Percentiles rank a stretch among this genome's conserved stretches.
Conservation (phyloP, 2,797 vertebrate genomes). For the Notolepis coatsorum region DNA sequence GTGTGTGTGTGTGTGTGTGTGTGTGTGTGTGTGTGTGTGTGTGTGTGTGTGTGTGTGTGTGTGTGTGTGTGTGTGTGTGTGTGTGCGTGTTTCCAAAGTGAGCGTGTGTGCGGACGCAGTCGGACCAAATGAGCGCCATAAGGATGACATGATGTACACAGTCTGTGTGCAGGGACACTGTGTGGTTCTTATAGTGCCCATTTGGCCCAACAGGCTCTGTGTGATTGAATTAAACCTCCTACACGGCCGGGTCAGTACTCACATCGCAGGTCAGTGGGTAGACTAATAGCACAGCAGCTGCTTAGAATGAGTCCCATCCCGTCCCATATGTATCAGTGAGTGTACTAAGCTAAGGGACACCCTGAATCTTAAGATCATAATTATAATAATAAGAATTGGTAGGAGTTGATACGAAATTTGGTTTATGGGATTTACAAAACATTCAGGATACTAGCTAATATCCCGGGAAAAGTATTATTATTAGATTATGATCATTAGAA, state of each 20-base stretch:
- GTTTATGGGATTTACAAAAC: no score
- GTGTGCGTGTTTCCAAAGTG: not conserved
- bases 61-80: slow-evolving; percentile 12
- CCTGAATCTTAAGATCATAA: no score
- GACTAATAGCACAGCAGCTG: not conserved
- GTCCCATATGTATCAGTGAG: not conserved
- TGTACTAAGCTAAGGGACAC: no score
- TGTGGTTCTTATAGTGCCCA: not conserved
- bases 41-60: not conserved
- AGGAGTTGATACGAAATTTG: no score
- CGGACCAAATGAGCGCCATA: not conserved
- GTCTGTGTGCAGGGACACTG: not conserved
- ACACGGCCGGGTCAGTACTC: not conserved
- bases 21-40: not conserved
- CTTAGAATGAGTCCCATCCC: not conserved
- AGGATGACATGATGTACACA: not conserved
- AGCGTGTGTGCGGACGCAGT: not conserved
- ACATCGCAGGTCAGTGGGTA: not conserved
- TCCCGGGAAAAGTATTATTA: no score
- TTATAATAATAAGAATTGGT: no score
- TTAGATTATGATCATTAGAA: no score
- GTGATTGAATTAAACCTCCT: not conserved
- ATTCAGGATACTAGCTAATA: no score
- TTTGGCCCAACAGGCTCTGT: not conserved
- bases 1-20: no score